Evolutionary conservation across 1,140 invertebrate genomes (phyloP).

Genomic region (Manduca sexta): DNA sequence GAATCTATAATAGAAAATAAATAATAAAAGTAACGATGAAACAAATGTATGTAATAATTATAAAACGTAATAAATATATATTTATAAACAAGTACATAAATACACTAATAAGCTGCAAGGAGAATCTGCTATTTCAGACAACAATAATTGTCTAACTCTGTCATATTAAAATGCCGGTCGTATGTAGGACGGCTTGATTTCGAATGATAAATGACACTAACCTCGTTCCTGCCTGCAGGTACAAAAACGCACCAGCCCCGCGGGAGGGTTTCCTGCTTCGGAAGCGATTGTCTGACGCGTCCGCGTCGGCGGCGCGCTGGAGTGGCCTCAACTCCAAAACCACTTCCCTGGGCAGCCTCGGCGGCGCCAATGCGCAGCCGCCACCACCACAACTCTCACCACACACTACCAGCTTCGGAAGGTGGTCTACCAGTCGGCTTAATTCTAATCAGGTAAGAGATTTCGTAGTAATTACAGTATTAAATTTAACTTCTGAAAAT

Average conservation of each 20-base stretch:
- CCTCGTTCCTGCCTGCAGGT: slow-evolving; percentile 55
- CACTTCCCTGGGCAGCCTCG: slow-evolving; percentile 82
- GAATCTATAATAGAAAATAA: too few relatives aligned
- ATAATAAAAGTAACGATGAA: too few relatives aligned
- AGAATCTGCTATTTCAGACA: too few relatives aligned
- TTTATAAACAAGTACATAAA: too few relatives aligned
- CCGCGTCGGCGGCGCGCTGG: slow-evolving; percentile 78
- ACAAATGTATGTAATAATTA: too few relatives aligned
- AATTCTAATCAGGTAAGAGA: slow-evolving; percentile 78
- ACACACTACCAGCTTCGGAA: slow-evolving; percentile 76
- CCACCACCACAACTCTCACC: slow-evolving; percentile 65
- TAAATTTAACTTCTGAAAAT: too few relatives aligned
- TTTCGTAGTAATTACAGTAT: too few relatives aligned
- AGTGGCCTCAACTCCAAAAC: slow-evolving; percentile 83
- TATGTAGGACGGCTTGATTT: too few relatives aligned
- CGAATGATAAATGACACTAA: not conserved
- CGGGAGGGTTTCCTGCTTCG: slow-evolving; percentile 78
- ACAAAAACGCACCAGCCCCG: slow-evolving; percentile 86
- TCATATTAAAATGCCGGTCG: too few relatives aligned
- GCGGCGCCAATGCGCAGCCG: slow-evolving; percentile 66
- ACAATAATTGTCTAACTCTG: too few relatives aligned
- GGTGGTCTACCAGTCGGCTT: slow-evolving; percentile 90
- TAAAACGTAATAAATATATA: too few relatives aligned
- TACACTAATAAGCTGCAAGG: too few relatives aligned
- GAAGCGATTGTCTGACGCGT: slow-evolving; percentile 81